A percentile compares a stretch with the other conserved stretches of the same genome.
phyloP scores from a whole-genome alignment of 2,797 vertebrate genomes.

The Onychomys arenicola region DNA sequence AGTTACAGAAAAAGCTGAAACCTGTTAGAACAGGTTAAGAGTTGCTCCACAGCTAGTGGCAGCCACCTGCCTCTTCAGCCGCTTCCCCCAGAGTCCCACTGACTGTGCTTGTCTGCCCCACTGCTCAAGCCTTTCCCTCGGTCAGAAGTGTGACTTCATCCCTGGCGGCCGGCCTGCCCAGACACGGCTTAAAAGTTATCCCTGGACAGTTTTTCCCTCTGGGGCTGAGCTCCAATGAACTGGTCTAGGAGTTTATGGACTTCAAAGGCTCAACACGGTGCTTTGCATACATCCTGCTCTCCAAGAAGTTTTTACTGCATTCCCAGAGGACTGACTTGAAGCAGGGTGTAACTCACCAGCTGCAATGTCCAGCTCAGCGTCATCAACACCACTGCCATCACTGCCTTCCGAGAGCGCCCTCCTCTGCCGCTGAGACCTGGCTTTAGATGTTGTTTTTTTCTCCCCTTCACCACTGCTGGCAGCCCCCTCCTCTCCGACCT shows the following conservation, averaged over 20 bases:
- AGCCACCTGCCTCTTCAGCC: background rate
- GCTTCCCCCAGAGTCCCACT: background rate
- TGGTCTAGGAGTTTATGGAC: background rate
- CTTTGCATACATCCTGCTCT: background rate
- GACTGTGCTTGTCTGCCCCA: background rate
- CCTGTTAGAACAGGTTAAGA: background rate
- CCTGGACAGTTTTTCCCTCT: background rate
- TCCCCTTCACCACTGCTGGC: slow-evolving; percentile 55
- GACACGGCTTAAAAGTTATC: background rate
- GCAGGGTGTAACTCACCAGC: slow-evolving; percentile 82
- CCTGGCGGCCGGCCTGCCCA: background rate
- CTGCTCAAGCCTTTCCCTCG: background rate
- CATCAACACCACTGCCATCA: slow-evolving; percentile 79
- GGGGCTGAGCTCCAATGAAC: background rate
- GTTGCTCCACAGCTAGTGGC: background rate
- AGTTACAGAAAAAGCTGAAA: background rate
- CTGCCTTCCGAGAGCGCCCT: slow-evolving; percentile 77
- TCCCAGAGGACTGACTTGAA: background rate
- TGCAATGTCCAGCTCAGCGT: slow-evolving; percentile 85
- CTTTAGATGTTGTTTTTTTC: slow-evolving; percentile 81
- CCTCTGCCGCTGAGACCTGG: slow-evolving; percentile 70
- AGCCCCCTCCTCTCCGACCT: slow-evolving; percentile 86
- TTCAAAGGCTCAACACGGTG: background rate
- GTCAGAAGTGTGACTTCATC: background rate
- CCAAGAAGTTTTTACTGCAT: background rate